A percentile compares a stretch with the other conserved stretches of the same genome.
These are phyloP conservation scores for Hermetia illucens DNA, from an alignment of 1,140 invertebrate species.

Conservation along the genomic window DNA sequence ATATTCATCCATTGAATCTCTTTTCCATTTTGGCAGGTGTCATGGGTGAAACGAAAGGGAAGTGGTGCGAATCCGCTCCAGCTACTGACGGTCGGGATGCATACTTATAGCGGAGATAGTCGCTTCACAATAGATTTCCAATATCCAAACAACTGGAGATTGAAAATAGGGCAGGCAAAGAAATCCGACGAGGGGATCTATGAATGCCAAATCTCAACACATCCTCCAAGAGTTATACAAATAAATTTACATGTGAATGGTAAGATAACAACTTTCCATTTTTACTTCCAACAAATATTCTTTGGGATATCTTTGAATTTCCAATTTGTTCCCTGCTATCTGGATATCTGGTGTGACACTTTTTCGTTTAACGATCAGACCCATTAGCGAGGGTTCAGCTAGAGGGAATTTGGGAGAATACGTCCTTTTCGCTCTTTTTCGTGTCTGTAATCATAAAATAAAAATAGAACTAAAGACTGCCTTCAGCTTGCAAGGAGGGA, in stretches of 20 bases:
- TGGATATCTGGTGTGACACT: too few relatives aligned
- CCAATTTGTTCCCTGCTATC: too few relatives aligned
- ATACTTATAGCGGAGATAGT: constrained; percentile 57
- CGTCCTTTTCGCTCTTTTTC: too few relatives aligned
- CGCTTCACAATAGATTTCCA: constrained; percentile 59
- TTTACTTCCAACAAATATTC: too few relatives aligned
- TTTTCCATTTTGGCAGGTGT: constrained; percentile 38
- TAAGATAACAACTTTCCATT: too few relatives aligned
- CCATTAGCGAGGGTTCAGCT: too few relatives aligned
- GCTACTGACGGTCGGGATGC: constrained; percentile 49
- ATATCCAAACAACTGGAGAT: constrained; percentile 62
- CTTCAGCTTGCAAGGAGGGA: too few relatives aligned
- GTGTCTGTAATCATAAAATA: too few relatives aligned
- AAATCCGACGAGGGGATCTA: constrained; percentile 57
- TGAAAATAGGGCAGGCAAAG: constrained; percentile 51
- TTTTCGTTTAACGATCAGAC: too few relatives aligned
- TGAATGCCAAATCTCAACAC: constrained; percentile 63
- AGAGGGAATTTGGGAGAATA: too few relatives aligned
- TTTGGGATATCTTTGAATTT: too few relatives aligned
- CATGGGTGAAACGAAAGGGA: constrained; percentile 51
- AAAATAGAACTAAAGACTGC: too few relatives aligned
- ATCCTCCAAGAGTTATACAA: constrained; percentile 56
- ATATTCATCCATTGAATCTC: neutral
- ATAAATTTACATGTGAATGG: constrained; percentile 57
- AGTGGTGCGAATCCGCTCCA: constrained; percentile 44